Evolutionary conservation across 2,113 vertebrate species (phyloP), one percentile per base, ranked within the genome.

Genomic region (Anguilla japonica): DNA sequence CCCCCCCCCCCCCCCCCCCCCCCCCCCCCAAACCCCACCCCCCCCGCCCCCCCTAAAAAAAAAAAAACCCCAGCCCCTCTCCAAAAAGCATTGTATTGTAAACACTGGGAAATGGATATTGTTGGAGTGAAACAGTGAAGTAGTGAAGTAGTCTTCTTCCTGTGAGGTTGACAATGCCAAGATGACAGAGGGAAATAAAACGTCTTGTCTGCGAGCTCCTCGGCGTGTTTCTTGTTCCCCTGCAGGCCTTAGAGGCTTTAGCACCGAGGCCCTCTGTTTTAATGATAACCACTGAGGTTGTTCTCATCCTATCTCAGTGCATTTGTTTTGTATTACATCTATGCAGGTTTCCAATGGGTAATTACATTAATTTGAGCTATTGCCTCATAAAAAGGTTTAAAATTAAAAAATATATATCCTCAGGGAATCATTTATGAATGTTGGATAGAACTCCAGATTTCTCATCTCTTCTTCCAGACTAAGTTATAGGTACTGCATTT

Each of bases 121-220:
- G 79, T 46, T 84, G n/a, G 82, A 20, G 82, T 60, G 82, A 22
- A 83, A 39, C 82, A 29, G 82, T 83, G 43, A 82, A 82, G 41
- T 53, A 29, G 82, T 83, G 43, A 82, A 82, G 41, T 29, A 46
- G 16, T 26, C 53, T 20, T 83, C 50, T 34, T 80, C 79, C 79
- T 80, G 79, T 41, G 79, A 80, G 79, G 79, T 41, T 40, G 79
- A 41, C 79, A 80, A 80, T 80, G 79, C 79, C 79, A 41, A 41
- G 79, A 80, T 40, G 41, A 80, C 5, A 39, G 79, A 80, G 22
- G 18, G 20, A 4, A 41, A 80, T 80, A 22, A 22, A 41, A 18
- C 41, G 39, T 22, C 40, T 80, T 20, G 79, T 20, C 79, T 80
- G 7, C 14, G 41, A 80, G 79, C 20, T 18, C 26, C 40, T 40